phyloP scores from a whole-genome alignment of 2,113 vertebrate species.

The Montifringilla adamsi region DNA sequence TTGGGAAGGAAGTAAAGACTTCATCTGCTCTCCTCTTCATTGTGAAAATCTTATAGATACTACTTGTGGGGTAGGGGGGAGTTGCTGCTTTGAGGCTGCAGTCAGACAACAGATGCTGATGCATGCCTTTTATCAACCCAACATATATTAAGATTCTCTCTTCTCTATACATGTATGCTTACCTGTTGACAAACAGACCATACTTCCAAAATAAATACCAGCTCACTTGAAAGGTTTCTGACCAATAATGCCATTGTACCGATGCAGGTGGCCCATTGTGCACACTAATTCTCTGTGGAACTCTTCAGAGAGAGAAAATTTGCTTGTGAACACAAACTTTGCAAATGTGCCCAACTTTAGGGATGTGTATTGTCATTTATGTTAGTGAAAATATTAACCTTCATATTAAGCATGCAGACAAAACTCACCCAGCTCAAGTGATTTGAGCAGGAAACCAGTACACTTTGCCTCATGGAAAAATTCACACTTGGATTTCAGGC shows the following conservation, averaged over 20 bases:
- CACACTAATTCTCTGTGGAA: background rate
- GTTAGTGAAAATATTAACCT: background rate
- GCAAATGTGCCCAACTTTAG: background rate
- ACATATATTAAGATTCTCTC: background rate
- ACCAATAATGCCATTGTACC: background rate
- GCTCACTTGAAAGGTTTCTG: conserved; percentile 9
- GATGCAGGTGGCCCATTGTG: background rate
- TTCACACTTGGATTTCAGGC: background rate
- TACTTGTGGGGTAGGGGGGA: background rate
- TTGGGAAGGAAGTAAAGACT: conserved; percentile 86
- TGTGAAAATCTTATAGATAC: conserved; percentile 3
- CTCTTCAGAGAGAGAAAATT: background rate
- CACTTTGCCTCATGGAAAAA: background rate
- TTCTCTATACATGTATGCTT: background rate
- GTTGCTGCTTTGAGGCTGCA: conserved; percentile 13
- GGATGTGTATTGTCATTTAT: background rate
- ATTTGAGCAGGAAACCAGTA: background rate
- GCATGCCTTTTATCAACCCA: background rate
- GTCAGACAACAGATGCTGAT: background rate
- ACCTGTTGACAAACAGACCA: background rate
- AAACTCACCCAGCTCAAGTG: background rate
- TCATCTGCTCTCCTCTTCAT: background rate
- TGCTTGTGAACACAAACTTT: background rate
- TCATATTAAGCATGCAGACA: background rate
- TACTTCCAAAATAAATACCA: conserved; percentile 7